Base-by-base conservation (phyloP, 2,888 invertebrate genomes). In the Eremobia ochroleuca region DNA sequence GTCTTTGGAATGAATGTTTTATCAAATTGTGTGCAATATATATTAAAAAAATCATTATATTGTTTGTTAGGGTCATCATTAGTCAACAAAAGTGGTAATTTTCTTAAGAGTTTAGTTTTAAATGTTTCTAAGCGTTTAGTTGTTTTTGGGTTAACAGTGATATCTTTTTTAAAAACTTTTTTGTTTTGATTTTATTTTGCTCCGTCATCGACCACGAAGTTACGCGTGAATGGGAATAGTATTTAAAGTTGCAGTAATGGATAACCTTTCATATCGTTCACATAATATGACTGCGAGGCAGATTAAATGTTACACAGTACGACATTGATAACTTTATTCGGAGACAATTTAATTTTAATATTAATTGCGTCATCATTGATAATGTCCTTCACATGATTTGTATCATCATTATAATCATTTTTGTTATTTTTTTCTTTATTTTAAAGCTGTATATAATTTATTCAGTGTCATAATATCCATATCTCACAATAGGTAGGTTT, bases 181-280 rank as follows among this genome's bases (percentile, higher is more conserved):
- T n/a, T n/a, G n/a, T n/a, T n/a, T n/a, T n/a, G n/a, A 31, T 55
- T 64, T 59, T 67, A 6, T 76, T 67, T 2, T 11, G 61, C 68
- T 46, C 40, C 43, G 64, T 87, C 82, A 82, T 87, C 68, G 59
- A 85, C 79, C 76, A 81, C 80, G 77, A 58, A 85, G 66, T 67
- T 79, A 77, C 58, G 82, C 79, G 78, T 85, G 85, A 88, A 88
- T 81, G 76, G 72, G 58, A 75, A 80, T 81, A 81, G 80, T 87
- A 88, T 81, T 85, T 88, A 69, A 87, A 77, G 66, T 80, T 76
- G n/a, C 43, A 40, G 64, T 76, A 78, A 82, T 87, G 62, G 76
- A 55, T 65, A 79, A 52, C 40, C 77, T 67, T 76, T 75, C 64
- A 82, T 72, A 82, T 82, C 64, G n/a, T 72, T 64, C 72, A 25